phyloP scores from a whole-genome alignment of 2,888 invertebrate genomes.

The Mycogona germanica region DNA sequence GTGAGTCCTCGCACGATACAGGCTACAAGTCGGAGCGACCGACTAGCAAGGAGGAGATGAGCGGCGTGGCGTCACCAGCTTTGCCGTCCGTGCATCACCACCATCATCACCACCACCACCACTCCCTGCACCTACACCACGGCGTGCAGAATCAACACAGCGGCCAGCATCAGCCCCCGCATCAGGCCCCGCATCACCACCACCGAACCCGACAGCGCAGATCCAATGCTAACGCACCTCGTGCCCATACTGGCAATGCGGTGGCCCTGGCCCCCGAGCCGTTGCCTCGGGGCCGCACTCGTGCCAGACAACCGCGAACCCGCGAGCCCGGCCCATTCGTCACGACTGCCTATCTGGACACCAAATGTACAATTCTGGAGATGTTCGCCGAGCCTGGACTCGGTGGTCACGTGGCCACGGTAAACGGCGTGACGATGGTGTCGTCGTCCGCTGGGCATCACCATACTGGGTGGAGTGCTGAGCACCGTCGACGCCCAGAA shows the following conservation, averaged over 20 bases:
- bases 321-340: conserved; percentile 9
- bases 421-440: no score
- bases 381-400: conserved; percentile 23
- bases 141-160: background rate
- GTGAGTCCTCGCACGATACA: conserved; percentile 6
- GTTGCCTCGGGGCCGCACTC: background rate
- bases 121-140: no score
- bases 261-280: background rate
- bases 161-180: background rate
- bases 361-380: conserved; percentile 26
- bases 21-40: conserved; percentile 13
- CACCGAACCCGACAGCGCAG: conserved; percentile 2
- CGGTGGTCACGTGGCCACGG: conserved; percentile 9
- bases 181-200: background rate
- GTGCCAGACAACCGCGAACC: background rate
- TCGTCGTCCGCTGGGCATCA: no score
- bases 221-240: no score
- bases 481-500: background rate
- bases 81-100: no score
- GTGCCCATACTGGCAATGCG: background rate
- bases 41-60: conserved; percentile 12
- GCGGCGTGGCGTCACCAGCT: background rate
- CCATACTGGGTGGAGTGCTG: no score
- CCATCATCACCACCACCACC: no score
- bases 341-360: conserved; percentile 23